Conservation (phyloP, 2,113 vertebrate genomes). For the Myocastor coypus region DNA sequence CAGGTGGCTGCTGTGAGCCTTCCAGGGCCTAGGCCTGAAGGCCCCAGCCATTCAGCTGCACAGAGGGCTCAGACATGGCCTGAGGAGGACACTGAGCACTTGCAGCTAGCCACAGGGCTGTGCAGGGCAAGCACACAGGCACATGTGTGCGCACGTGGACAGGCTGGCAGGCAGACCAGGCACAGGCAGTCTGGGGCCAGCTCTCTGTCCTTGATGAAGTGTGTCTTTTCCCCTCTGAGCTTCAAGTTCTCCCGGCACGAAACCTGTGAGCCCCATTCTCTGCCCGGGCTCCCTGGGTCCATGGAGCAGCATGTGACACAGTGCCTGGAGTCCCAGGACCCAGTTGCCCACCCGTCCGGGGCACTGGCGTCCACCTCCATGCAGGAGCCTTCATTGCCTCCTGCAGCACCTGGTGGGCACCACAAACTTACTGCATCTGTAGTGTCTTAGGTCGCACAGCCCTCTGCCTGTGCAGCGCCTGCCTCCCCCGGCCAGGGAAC, state of each 20-base stretch:
- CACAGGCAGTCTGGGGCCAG: too few species aligned
- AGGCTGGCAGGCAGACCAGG: background rate
- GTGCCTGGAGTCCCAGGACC: accelerated
- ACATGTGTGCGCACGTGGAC: background rate
- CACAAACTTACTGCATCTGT: background rate
- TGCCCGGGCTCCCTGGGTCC: background rate
- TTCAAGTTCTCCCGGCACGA: background rate
- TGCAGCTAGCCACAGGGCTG: accelerated
- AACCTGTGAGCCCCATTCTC: background rate
- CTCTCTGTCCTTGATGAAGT: accelerated
- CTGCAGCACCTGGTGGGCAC: background rate
- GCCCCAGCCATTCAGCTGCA: accelerated
- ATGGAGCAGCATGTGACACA: accelerated
- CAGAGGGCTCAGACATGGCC: accelerated
- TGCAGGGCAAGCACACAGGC: background rate
- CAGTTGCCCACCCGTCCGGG: background rate
- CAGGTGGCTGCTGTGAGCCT: background rate
- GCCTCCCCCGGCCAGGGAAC: accelerated
- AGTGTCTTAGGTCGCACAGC: background rate
- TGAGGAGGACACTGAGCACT: accelerated
- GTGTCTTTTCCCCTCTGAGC: background rate
- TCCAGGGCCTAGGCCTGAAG: accelerated
- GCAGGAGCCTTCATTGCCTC: accelerated
- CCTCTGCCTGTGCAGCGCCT: accelerated
- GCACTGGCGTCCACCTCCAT: too few species aligned